Evolutionary conservation across 2,797 vertebrate genomes (phyloP).

Genomic region (Gastrophryne carolinensis): DNA sequence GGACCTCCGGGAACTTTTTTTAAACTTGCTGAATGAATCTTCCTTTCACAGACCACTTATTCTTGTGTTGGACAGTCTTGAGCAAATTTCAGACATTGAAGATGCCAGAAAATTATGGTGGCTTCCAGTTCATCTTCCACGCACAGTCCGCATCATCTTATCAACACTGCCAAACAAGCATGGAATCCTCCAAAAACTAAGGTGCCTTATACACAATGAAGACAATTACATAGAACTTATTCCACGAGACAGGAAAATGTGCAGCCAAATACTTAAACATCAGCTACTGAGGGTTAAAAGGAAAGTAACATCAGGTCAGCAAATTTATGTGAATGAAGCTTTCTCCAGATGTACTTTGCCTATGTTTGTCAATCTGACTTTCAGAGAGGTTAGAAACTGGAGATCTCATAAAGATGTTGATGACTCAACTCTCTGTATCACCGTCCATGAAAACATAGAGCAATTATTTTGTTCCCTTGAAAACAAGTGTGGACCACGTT

Average conservation of each 20-base stretch:
- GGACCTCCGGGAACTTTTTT: conserved; percentile 91
- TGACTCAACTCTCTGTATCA: conserved; percentile 89
- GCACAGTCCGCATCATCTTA: conserved; percentile 89
- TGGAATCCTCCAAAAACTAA: conserved; percentile 93
- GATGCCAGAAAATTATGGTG: conserved; percentile 97
- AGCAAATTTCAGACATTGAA: conserved; percentile 91
- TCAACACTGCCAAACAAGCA: conserved; percentile 97
- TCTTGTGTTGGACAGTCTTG: conserved; percentile 90
- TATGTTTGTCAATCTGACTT: conserved; percentile 98
- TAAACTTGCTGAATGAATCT: conserved; percentile 92
- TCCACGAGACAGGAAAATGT: conserved; percentile 90
- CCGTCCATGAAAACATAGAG: conserved; percentile 96
- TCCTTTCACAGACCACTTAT: conserved; percentile 90
- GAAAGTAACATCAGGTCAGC: conserved; percentile 98
- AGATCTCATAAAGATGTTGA: conserved; percentile 97
- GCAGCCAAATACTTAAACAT: conserved; percentile 96
- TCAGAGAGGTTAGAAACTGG: conserved; percentile 93
- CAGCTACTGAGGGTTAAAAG: conserved; percentile 90
- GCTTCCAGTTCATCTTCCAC: conserved; percentile 92
- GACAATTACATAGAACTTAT: conserved; percentile 88
- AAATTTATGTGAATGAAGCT: conserved; percentile 97
- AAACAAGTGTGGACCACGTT: conserved; percentile 84
- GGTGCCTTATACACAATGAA: conserved; percentile 89
- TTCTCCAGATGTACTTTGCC: conserved; percentile 95
- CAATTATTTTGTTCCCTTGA: conserved; percentile 95